These are phyloP conservation scores for Phylloscopus collybita DNA, from an alignment of 2,797 vertebrate species.

Conservation along the genomic window DNA sequence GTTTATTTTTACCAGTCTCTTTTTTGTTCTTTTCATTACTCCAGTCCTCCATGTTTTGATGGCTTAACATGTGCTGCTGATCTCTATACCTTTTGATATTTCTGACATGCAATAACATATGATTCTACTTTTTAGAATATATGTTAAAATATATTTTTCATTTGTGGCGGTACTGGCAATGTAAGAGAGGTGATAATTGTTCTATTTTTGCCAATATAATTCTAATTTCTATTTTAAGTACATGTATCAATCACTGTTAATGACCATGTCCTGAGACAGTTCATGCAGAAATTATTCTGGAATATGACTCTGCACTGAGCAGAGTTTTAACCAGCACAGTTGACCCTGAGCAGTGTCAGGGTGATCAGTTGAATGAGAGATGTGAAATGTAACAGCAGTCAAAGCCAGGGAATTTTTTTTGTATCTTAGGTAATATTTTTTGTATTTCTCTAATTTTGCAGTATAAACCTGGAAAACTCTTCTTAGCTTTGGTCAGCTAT, in stretches of 20 bases:
- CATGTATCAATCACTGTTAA: neutral
- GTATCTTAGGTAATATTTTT: neutral
- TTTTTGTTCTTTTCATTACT: neutral
- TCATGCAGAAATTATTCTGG: neutral
- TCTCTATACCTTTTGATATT: neutral
- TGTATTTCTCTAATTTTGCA: neutral
- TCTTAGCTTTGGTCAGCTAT: neutral
- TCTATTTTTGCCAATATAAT: neutral
- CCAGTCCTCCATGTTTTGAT: neutral
- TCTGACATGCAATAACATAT: neutral
- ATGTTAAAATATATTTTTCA: neutral
- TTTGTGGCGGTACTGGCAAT: neutral
- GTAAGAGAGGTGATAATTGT: neutral
- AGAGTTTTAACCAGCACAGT: neutral
- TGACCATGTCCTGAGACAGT: neutral
- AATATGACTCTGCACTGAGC: neutral
- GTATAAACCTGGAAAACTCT: neutral
- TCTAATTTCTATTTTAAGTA: neutral
- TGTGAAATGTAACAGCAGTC: neutral
- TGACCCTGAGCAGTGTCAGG: neutral
- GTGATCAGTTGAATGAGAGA: neutral
- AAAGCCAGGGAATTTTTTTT: neutral
- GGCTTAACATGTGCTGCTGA: neutral
- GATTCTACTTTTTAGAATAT: neutral
- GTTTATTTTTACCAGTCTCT: neutral